phyloP scores from a whole-genome alignment of 2,888 invertebrate species.

The Tinea semifulvella region DNA sequence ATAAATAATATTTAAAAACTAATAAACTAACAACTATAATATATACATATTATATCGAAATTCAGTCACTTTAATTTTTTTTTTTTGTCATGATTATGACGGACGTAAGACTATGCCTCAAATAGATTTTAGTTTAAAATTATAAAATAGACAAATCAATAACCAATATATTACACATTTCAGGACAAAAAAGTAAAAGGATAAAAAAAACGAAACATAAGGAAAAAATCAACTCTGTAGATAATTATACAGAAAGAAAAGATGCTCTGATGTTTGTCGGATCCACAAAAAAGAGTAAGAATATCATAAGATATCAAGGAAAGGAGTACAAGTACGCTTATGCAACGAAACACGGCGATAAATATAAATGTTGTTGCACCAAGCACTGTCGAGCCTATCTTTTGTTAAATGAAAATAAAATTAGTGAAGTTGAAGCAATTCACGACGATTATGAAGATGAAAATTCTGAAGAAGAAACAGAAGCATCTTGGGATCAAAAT shows the following conservation, averaged over 20 bases:
- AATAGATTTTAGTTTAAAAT: too few relatives aligned
- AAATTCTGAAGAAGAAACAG: background rate
- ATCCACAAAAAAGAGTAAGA: slow-evolving; percentile 18
- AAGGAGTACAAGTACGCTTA: slow-evolving; percentile 21
- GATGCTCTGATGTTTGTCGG: background rate
- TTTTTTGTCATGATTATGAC: too few relatives aligned
- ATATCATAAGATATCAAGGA: slow-evolving; percentile 23
- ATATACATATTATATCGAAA: too few relatives aligned
- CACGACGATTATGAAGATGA: background rate
- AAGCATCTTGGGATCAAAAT: background rate
- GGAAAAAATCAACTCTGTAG: background rate
- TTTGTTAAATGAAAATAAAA: slow-evolving; percentile 41
- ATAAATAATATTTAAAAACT: too few relatives aligned
- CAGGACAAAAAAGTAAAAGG: too few relatives aligned
- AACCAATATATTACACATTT: too few relatives aligned
- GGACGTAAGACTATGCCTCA: too few relatives aligned
- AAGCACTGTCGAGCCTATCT: slow-evolving; percentile 40
- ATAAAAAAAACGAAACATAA: too few relatives aligned
- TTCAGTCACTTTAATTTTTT: too few relatives aligned
- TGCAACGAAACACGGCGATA: slow-evolving; percentile 32
- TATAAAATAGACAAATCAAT: too few relatives aligned
- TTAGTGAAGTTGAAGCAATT: slow-evolving; percentile 22
- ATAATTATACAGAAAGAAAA: background rate
- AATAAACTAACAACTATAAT: too few relatives aligned
- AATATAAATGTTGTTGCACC: slow-evolving; percentile 41